These are phyloP conservation scores for Apus apus DNA, from an alignment of 2,113 vertebrate genomes.

Conservation along the genomic window DNA sequence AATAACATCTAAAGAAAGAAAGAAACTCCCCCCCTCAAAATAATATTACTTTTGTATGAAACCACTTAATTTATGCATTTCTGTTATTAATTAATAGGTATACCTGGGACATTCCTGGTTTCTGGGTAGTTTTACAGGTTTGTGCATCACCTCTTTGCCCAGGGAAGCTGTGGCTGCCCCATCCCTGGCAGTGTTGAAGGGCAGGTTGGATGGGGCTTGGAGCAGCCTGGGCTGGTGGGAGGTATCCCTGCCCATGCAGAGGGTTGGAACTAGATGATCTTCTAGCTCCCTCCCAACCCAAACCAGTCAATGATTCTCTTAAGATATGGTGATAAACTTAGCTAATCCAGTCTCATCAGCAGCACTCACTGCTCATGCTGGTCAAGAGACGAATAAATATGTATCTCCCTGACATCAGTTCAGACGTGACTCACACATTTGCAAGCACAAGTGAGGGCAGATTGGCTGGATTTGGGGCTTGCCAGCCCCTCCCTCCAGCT, in stretches of 20 bases:
- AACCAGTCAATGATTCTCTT: no score
- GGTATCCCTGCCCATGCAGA: no score
- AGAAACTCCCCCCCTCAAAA: no score
- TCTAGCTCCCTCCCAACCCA: no score
- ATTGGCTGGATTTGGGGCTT: not conserved
- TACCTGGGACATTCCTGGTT: not conserved
- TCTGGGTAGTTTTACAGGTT: not conserved
- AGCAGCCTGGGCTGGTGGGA: no score
- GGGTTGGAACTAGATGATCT: no score
- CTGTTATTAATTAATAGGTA: not conserved
- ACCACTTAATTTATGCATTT: rapidly evolving
- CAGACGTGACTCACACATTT: rapidly evolving
- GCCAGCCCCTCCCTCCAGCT: not conserved
- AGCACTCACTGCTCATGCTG: not conserved
- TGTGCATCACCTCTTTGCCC: not conserved
- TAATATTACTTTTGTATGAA: not conserved
- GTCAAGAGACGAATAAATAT: not conserved
- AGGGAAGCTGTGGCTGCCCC: no score
- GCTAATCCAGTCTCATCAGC: not conserved
- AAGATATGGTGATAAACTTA: not conserved
- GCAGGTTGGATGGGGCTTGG: no score
- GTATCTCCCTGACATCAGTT: not conserved
- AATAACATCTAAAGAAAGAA: not conserved
- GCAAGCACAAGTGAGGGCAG: not conserved
- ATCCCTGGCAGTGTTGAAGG: no score